A percentile compares a stretch with the other conserved stretches of the same genome.
Evolutionary conservation across 2,797 vertebrate genomes (phyloP).

Genomic region (Microhierax caerulescens): DNA sequence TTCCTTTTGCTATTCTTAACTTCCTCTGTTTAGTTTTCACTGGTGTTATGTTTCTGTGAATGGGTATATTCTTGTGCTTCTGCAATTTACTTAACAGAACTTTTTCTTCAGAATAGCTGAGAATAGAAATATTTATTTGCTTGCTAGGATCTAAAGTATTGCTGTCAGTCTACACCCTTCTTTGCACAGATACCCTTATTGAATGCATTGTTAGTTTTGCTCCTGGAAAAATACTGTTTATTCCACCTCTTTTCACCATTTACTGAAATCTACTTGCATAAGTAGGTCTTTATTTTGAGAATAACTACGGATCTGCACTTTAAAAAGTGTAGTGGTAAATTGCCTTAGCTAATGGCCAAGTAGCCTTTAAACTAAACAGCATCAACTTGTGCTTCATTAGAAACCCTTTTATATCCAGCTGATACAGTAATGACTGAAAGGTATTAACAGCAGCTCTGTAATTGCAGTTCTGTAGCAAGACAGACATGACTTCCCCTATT

Average conservation of each 20-base stretch:
- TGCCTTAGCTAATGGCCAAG: conserved; percentile 6
- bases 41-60: neutral
- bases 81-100: neutral
- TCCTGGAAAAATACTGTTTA: neutral
- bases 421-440: neutral
- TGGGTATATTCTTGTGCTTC: neutral
- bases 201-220: neutral
- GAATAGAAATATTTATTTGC: neutral
- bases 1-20: neutral
- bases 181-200: neutral
- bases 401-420: conserved; percentile 8
- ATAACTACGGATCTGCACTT: neutral
- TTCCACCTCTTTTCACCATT: neutral
- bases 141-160: neutral
- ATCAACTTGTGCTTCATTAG: conserved; percentile 6
- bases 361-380: neutral
- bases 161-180: neutral
- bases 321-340: neutral
- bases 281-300: neutral
- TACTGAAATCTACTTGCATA: neutral
- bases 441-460: neutral
- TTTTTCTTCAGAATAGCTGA: neutral
- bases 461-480: neutral
- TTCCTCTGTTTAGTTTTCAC: neutral
- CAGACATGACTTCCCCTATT: neutral